These are phyloP conservation scores for Lordiphosa fenestrarum DNA, from an alignment of 2,888 invertebrate species.

Conservation along the genomic window DNA sequence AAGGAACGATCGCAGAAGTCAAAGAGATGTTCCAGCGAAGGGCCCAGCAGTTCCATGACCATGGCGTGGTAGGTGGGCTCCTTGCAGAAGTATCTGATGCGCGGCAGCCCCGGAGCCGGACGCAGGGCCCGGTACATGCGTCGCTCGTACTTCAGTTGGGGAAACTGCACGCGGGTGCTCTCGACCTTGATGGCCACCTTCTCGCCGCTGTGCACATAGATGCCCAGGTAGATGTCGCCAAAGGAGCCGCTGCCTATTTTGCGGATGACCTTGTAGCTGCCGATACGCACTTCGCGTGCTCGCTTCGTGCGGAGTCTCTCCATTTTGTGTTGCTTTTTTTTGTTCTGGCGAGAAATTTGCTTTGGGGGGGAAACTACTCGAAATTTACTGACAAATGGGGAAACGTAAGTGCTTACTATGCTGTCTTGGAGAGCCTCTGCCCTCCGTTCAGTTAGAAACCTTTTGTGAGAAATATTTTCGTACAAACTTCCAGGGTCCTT, in stretches of 20 bases:
- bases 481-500: too few species aligned
- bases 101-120: conserved; percentile 96
- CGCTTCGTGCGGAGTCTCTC: conserved; percentile 8
- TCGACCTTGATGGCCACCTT: conserved; percentile 99
- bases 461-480: conserved; percentile 2
- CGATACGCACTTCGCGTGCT: conserved; percentile 89
- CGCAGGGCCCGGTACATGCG: conserved; percentile 99
- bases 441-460: too few species aligned
- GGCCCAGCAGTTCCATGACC: conserved; percentile 99
- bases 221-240: conserved; percentile 98
- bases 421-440: too few species aligned
- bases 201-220: conserved; percentile 93
- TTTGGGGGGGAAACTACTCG: too few species aligned
- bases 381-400: too few species aligned
- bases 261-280: conserved; percentile 96
- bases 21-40: conserved; percentile 97
- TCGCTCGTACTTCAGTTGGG: conserved; percentile 98
- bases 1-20: conserved; percentile 98
- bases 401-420: too few species aligned
- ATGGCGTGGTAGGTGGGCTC: conserved; percentile 99
- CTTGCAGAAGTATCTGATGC: conserved; percentile 96
- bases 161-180: conserved; percentile 97
- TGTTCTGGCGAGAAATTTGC: too few species aligned
- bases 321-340: conserved; percentile 1
- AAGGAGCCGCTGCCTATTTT: conserved; percentile 99